A percentile compares a stretch with the other conserved stretches of the same genome.
phyloP scores from a whole-genome alignment of 1,140 invertebrate genomes.

The Branchinecta lindahli region DNA sequence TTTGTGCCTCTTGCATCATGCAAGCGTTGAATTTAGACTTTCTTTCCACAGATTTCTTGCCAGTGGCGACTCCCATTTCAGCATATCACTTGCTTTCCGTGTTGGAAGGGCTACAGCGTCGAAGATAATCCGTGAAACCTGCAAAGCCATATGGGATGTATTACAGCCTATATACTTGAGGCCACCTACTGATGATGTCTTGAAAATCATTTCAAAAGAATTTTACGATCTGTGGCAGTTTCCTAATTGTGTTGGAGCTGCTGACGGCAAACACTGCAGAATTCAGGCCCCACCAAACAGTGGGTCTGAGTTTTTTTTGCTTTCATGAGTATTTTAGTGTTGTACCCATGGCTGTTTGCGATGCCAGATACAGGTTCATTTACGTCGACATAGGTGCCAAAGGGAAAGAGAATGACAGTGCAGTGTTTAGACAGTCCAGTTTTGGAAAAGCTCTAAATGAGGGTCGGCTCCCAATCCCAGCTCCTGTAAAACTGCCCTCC shows the following conservation, averaged over 20 bases:
- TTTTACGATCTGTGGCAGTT: conserved; percentile 34
- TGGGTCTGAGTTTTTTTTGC: conserved; percentile 31
- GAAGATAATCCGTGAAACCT: too few relatives aligned
- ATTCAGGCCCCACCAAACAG: conserved; percentile 25
- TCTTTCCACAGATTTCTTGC: too few relatives aligned
- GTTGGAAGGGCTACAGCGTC: too few relatives aligned
- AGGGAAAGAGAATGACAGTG: conserved; percentile 31
- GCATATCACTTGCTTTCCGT: too few relatives aligned
- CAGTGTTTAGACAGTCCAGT: conserved; percentile 26
- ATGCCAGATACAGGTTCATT: conserved; percentile 32
- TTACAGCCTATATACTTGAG: too few relatives aligned
- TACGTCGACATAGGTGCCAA: conserved; percentile 32
- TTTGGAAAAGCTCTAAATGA: conserved; percentile 28
- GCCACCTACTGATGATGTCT: too few relatives aligned
- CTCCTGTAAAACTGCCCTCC: conserved; percentile 21
- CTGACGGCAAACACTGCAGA: conserved; percentile 28
- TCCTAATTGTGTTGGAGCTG: conserved; percentile 32
- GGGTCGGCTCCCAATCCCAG: conserved; percentile 23
- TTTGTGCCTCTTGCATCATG: too few relatives aligned
- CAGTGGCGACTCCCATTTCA: too few relatives aligned
- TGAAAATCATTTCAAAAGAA: conserved; percentile 13
- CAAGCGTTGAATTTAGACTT: too few relatives aligned
- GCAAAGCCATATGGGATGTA: too few relatives aligned
- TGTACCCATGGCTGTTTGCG: conserved; percentile 32
- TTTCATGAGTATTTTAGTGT: conserved; percentile 29